Conservation (phyloP, 2,113 vertebrate genomes). For the Nematolebias whitei region DNA sequence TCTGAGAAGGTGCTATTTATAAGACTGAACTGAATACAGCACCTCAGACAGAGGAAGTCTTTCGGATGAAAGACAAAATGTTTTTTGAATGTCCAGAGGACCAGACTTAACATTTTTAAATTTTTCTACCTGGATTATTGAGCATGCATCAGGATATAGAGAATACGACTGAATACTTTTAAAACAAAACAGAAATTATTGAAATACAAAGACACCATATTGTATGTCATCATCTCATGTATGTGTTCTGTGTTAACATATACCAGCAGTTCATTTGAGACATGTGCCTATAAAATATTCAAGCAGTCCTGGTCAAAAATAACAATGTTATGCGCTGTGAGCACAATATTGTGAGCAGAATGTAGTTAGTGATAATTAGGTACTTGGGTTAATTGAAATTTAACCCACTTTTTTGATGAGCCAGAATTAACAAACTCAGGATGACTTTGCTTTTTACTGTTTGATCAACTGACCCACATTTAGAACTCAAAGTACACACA, state of each 20-base stretch:
- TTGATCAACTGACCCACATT: slow-evolving; percentile 33
- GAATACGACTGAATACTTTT: too few species aligned
- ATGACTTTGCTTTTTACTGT: background rate
- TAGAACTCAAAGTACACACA: slow-evolving; percentile 13
- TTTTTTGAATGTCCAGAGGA: too few species aligned
- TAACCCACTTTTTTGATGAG: background rate
- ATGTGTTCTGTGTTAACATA: background rate
- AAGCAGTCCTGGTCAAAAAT: background rate
- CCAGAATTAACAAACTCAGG: background rate
- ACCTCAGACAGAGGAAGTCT: too few species aligned
- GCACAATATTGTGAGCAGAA: background rate
- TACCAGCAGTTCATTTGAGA: background rate
- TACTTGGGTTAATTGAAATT: background rate
- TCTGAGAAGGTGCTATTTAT: too few species aligned
- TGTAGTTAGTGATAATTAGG: slow-evolving; percentile 28
- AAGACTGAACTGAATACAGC: too few species aligned
- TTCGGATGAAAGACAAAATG: too few species aligned
- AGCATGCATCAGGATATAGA: too few species aligned
- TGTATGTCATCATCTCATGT: background rate
- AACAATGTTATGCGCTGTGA: too few species aligned
- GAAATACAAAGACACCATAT: background rate
- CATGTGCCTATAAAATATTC: background rate
- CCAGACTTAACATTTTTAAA: too few species aligned
- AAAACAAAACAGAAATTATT: too few species aligned
- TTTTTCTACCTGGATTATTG: too few species aligned